These are phyloP conservation scores for Sebastes vulpes DNA, from an alignment of 2,797 vertebrate genomes.

Conservation along the genomic window DNA sequence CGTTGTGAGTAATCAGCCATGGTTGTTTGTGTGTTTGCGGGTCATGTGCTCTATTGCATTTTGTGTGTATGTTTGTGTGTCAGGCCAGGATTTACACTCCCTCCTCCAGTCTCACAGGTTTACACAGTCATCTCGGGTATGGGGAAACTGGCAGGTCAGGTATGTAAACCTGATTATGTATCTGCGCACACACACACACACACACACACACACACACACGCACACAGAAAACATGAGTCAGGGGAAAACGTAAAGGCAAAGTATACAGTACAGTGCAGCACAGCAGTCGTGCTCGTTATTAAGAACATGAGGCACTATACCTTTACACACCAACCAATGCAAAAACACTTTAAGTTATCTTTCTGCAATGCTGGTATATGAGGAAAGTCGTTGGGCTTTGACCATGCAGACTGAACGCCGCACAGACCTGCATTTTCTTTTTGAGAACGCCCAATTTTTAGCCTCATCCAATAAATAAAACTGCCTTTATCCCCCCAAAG, in stretches of 20 bases:
- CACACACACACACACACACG: neutral
- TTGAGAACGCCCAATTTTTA: neutral
- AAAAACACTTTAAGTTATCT: neutral
- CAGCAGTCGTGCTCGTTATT: neutral
- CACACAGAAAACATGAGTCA: conserved; percentile 6
- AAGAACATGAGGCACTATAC: neutral
- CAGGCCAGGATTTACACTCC: neutral
- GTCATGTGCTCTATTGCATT: neutral
- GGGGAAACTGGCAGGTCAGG: conserved; percentile 57
- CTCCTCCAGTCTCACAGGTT: conserved; percentile 44
- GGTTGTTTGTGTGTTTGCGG: neutral
- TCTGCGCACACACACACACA: neutral
- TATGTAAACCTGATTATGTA: conserved; percentile 66
- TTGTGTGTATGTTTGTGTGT: conserved; percentile 10
- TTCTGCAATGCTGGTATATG: neutral
- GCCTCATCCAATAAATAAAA: neutral
- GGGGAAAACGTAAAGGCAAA: neutral
- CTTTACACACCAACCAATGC: neutral
- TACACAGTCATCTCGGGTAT: conserved; percentile 63
- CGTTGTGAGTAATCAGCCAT: neutral
- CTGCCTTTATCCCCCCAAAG: neutral
- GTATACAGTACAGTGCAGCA: neutral
- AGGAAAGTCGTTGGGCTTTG: neutral
- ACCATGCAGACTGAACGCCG: neutral
- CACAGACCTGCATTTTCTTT: neutral